phyloP scores from a whole-genome alignment of 1,140 invertebrate species.

The Drosophila lini region DNA sequence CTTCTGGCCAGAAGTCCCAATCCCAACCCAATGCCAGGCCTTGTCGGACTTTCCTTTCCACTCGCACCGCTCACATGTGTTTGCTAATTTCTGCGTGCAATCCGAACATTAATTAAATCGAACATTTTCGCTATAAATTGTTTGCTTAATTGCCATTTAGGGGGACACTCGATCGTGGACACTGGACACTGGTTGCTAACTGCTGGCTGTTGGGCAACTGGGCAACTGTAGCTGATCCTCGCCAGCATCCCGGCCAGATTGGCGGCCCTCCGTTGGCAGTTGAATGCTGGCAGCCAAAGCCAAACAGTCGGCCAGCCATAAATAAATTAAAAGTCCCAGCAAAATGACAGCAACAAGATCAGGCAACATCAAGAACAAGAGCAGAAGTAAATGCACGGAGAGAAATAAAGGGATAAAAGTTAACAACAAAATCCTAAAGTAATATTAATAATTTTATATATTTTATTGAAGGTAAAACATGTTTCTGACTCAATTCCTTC shows the following conservation, averaged over 20 bases:
- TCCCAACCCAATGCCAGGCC: background rate
- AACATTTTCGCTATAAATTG: slow-evolving; percentile 81
- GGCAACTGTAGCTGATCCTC: slow-evolving; percentile 6
- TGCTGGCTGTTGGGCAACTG: background rate
- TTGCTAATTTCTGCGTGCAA: slow-evolving; percentile 82
- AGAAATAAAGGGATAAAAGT: background rate
- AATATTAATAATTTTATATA: too few species aligned
- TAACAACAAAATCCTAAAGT: background rate
- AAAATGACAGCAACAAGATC: slow-evolving; percentile 79
- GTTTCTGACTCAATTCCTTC: too few species aligned
- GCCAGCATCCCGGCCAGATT: slow-evolving; percentile 29
- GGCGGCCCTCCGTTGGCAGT: slow-evolving; percentile 54
- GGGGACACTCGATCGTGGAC: slow-evolving; percentile 37
- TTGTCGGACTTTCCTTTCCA: slow-evolving; percentile 15
- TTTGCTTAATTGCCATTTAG: slow-evolving; percentile 83
- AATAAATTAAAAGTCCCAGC: slow-evolving; percentile 80
- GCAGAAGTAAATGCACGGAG: slow-evolving; percentile 40
- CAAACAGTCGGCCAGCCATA: slow-evolving; percentile 57
- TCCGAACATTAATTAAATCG: slow-evolving; percentile 79
- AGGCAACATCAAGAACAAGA: slow-evolving; percentile 74
- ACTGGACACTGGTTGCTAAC: slow-evolving; percentile 12
- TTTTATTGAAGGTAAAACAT: background rate
- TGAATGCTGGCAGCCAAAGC: slow-evolving; percentile 51
- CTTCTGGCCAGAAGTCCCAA: slow-evolving; percentile 32
- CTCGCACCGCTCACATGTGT: slow-evolving; percentile 61